Evolutionary conservation across 2,113 vertebrate genomes (phyloP).

Genomic region (Lophius piscatorius): DNA sequence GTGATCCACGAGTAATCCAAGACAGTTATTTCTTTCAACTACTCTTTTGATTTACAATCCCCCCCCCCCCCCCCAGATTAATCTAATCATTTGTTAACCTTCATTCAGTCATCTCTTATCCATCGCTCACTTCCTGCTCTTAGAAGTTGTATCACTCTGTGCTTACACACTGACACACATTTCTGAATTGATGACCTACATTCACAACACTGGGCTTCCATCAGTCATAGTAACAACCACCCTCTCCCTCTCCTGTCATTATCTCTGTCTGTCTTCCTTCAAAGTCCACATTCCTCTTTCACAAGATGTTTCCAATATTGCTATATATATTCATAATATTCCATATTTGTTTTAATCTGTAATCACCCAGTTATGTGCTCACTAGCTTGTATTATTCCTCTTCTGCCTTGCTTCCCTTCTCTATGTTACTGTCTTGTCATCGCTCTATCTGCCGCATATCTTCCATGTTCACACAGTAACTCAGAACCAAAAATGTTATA

Average conservation of each 20-base stretch:
- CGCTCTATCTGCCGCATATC: no score
- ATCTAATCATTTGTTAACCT: constrained; percentile 1
- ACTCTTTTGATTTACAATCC: no score
- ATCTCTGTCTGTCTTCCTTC: background rate
- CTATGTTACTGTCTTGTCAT: no score
- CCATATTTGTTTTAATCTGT: no score
- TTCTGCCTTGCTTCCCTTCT: no score
- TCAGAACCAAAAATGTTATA: no score
- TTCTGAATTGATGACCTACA: constrained; percentile 75
- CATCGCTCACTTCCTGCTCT: constrained; percentile 4
- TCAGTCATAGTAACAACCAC: constrained; percentile 14
- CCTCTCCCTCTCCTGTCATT: background rate
- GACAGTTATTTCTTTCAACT: no score
- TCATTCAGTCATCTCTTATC: background rate
- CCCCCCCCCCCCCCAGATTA: background rate
- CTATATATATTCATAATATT: no score
- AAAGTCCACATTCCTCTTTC: background rate
- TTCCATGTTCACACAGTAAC: no score
- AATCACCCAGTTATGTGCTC: no score
- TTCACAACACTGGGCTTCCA: constrained; percentile 33
- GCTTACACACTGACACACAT: constrained; percentile 74
- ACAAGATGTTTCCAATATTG: background rate
- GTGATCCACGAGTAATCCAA: no score
- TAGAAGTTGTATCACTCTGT: constrained; percentile 17
- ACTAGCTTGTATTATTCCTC: no score